Base-by-base conservation (phyloP, 2,113 vertebrate genomes). In the Vombatus ursinus region DNA sequence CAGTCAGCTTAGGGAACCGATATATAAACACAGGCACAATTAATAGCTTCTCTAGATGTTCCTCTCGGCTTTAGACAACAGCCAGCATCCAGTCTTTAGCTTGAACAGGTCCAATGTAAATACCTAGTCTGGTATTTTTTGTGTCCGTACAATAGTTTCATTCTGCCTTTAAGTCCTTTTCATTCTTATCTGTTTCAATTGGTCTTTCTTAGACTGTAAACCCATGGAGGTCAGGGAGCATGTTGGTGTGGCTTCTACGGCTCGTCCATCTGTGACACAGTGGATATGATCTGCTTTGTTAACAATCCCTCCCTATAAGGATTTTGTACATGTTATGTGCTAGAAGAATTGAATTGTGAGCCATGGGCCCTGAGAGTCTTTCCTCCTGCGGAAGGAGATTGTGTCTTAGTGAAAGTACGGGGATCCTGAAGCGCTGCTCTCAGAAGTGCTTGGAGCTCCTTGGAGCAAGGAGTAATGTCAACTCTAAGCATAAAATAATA, bases 401-500 rank as follows among this genome's bases (percentile, higher is more conserved):
- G 25, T 3, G 53, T n/a, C 3, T 1, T 19, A 54, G 68, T 49
- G 84, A 25, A 1, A 52, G 68, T 50, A 19, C n/a, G 50, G 52
- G 94, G 0, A 14, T 24, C 49, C 89, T 0, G 10, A 57, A 53
- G 49, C 61, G 92, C 61, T 0, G 0, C 6, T 94, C 94, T 93
- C 90, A 77, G 94, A 44, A 6, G 26, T 57, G 16, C 93, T 61
- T 23, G 44, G 50, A 53, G 44, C 53, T 96, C 47, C 93, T 93
- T 50, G 90, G 94, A 94, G 93, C 96, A 91, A 53, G 47, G 52
- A 57, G 12, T 25, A 94, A 61, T 5, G 50, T 90, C 49, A 2
- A 52, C 84, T 68, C 10, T 22, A 7, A 47, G 91, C 19, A 26
- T 8, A 94, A 94, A 96, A 95, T 96, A 97, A 93, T 53, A 93